Conservation (phyloP, 1,140 invertebrate genomes). For the Pseudomyrmex sp. region DNA sequence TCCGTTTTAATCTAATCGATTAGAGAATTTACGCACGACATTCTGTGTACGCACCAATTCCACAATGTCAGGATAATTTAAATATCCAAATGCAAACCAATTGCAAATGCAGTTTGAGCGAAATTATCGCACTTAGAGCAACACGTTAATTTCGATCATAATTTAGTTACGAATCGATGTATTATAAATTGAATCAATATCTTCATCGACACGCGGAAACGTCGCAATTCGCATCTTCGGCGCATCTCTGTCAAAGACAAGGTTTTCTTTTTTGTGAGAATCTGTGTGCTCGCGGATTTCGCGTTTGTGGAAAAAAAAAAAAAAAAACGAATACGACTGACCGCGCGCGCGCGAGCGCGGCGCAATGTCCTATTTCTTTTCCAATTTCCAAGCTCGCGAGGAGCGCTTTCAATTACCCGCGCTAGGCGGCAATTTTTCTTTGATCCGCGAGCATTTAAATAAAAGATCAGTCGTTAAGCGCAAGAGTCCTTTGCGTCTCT, state of each 20-base stretch:
- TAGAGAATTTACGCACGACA: not conserved
- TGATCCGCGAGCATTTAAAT: conserved; percentile 51
- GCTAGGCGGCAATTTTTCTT: conserved; percentile 40
- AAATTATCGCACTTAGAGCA: conserved; percentile 32
- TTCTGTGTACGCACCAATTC: not conserved
- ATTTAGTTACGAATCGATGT: not conserved
- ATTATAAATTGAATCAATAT: conserved; percentile 7
- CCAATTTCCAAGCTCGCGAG: conserved; percentile 12
- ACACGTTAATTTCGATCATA: conserved; percentile 21
- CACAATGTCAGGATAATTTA: not conserved
- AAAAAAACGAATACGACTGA: conserved; percentile 11
- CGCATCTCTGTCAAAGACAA: conserved; percentile 1
- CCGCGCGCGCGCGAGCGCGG: too few species aligned
- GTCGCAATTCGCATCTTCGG: not conserved
- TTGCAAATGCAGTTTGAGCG: conserved; percentile 15
- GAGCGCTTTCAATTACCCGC: conserved; percentile 36
- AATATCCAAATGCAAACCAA: not conserved
- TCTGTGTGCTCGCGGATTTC: not conserved
- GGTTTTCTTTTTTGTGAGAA: conserved; percentile 13
- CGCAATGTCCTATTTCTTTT: conserved; percentile 35
- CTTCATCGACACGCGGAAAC: not conserved
- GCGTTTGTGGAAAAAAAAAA: not conserved
- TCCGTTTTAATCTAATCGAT: not conserved
- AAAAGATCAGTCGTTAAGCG: conserved; percentile 53
- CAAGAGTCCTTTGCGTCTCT: conserved; percentile 31